Evolutionary conservation across 1,140 invertebrate genomes (phyloP), one percentile per base, ranked within the genome.

Genomic region (Ericerus pela): DNA sequence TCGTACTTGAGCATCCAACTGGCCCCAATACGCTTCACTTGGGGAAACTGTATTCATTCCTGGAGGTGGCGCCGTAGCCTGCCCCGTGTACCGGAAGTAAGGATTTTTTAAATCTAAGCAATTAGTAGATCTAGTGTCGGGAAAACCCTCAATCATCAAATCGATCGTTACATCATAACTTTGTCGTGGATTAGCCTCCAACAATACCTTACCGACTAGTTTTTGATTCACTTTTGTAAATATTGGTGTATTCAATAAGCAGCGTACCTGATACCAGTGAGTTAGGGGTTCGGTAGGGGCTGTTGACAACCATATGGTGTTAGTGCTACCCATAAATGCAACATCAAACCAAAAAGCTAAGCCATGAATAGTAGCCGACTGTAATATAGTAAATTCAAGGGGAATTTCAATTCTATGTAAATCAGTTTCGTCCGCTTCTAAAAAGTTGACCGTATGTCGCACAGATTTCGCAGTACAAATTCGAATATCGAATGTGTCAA

Each of bases 331-430:
- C 52, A 89, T 80, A 73, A 99, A 99, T 51, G 94, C 86, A n/a
- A 98, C 96, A 74, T 99, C 96, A 72, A 99, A 99, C 96, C 96
- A 99, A 73, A 99, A 98, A 18, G 96, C 96, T 56, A 99, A 72
- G 8, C 96, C 96, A 67, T 99, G 96, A 59, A 96, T 85, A 57
- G 92, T 91, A 43, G 91, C 93, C 20, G 93, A 86, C 69, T 96
- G 88, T 62, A 89, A 75, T 59, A 96, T 79, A 64, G 86, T 85
- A 75, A 96, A 98, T 69, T 90, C 84, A 27, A 99, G 77, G 56
- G 95, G 93, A 65, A 99, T 92, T 69, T 94, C 85, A 71, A 99
- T 96, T 66, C 81, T 79, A 72, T 98, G 92, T 62, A 99, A 76
- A 71, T 98, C 93, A 65, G 82, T 84, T 76, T 98, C 96, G 64